Evolutionary conservation across 2,113 vertebrate species (phyloP).

Genomic region (Hippocampus abdominalis): DNA sequence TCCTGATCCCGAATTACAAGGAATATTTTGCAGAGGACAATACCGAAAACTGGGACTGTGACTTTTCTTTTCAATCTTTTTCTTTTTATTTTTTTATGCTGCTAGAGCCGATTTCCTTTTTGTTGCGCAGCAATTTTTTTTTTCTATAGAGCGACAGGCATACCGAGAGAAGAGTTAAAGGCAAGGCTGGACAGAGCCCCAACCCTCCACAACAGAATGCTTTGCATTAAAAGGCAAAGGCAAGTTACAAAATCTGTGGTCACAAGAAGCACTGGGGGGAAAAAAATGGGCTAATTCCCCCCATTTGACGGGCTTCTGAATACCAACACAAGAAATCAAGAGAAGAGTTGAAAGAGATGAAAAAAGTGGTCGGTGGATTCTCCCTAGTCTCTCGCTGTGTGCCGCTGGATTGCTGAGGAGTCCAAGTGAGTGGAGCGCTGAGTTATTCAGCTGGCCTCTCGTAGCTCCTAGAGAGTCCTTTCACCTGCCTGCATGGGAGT

Average conservation of each 20-base stretch:
- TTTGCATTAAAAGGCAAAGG: conserved; percentile 28
- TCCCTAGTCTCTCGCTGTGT: conserved; percentile 27
- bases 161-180: conserved; percentile 56
- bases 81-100: conserved; percentile 40
- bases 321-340: conserved; percentile 25
- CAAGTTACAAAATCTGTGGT: conserved; percentile 36
- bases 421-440: conserved; percentile 62
- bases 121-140: conserved; percentile 40
- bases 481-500: conserved; percentile 35
- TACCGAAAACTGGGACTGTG: conserved; percentile 38
- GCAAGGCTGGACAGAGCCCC: conserved; percentile 24
- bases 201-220: conserved; percentile 19
- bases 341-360: conserved; percentile 31
- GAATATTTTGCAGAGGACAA: conserved; percentile 39
- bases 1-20: conserved; percentile 27
- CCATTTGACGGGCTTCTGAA: conserved; percentile 14
- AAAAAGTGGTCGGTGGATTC: conserved; percentile 31
- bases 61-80: conserved; percentile 21
- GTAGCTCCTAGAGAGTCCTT: conserved; percentile 57
- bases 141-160: conserved; percentile 12
- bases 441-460: conserved; percentile 63
- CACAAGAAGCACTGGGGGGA: conserved; percentile 16
- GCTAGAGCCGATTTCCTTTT: conserved; percentile 42
- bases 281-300: conserved; percentile 7
- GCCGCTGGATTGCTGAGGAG: conserved; percentile 59